A percentile compares a stretch with the other conserved stretches of the same genome.
Evolutionary conservation across 2,888 invertebrate genomes (phyloP).

Genomic region (Dimorphilus gyrociliatus): DNA sequence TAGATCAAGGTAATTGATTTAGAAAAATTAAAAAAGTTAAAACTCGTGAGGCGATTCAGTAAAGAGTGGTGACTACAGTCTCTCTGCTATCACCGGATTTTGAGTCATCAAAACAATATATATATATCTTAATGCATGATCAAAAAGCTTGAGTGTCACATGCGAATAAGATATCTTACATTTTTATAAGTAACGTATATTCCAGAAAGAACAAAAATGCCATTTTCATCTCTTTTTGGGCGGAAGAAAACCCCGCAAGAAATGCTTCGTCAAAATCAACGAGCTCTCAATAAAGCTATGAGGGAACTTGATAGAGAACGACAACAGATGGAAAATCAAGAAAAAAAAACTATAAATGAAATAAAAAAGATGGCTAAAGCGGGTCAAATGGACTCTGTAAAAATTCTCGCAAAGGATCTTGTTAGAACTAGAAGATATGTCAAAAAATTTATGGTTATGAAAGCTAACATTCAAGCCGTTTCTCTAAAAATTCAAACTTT

Average conservation of each 20-base stretch:
- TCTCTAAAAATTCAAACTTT: conserved; percentile 92
- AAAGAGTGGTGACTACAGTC: no score
- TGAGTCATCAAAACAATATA: no score
- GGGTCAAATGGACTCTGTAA: conserved; percentile 98
- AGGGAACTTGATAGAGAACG: conserved; percentile 80
- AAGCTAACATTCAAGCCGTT: conserved; percentile 79
- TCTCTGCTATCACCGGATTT: no score
- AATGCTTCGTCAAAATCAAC: conserved; percentile 92
- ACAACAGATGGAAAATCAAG: conserved; percentile 90
- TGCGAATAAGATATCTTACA: no score
- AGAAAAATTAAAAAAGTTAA: no score
- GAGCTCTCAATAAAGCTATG: conserved; percentile 94
- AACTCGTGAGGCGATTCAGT: no score
- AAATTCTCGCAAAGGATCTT: conserved; percentile 97
- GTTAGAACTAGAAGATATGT: conserved; percentile 82
- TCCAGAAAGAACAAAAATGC: conserved; percentile 15
- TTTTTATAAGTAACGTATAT: no score
- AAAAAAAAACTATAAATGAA: conserved; percentile 92
- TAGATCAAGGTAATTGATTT: no score
- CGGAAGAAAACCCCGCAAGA: conserved; percentile 90
- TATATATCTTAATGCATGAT: no score
- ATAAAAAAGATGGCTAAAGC: conserved; percentile 98
- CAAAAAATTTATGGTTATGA: conserved; percentile 98
- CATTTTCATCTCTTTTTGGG: conserved; percentile 58
- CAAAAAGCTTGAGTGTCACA: no score